Percentiles rank a stretch among this genome's conserved stretches.
phyloP scores from a whole-genome alignment of 2,888 invertebrate genomes.

The Autographa pulchrina region DNA sequence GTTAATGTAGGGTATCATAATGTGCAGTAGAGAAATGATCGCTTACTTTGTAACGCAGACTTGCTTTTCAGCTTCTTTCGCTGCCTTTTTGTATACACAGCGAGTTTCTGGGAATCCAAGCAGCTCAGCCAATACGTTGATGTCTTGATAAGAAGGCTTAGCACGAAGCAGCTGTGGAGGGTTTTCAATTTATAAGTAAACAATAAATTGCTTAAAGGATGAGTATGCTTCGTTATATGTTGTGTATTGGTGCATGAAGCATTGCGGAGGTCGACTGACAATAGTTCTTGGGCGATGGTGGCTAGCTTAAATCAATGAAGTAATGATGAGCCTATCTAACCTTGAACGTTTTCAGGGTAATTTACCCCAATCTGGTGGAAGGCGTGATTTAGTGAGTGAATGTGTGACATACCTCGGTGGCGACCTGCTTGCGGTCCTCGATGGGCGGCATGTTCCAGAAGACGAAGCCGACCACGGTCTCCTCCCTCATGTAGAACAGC shows the following conservation, averaged over 20 bases:
- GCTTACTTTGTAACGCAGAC: constrained; percentile 72
- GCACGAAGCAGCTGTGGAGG: constrained; percentile 77
- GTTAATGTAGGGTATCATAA: not conserved
- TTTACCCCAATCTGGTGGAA: too few species aligned
- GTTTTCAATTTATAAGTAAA: not conserved
- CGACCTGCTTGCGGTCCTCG: constrained; percentile 76
- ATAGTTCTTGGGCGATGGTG: too few species aligned
- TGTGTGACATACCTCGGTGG: constrained; percentile 72
- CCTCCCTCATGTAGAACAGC: constrained; percentile 81
- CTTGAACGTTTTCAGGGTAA: too few species aligned
- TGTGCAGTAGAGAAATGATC: not conserved
- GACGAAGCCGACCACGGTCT: constrained; percentile 79
- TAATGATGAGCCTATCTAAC: too few species aligned
- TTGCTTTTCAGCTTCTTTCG: constrained; percentile 30
- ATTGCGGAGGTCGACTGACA: too few species aligned
- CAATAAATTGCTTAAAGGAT: too few species aligned
- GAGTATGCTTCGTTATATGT: too few species aligned
- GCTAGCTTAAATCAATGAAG: too few species aligned
- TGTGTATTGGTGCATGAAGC: too few species aligned
- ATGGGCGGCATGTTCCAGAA: constrained; percentile 84
- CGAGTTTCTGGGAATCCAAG: constrained; percentile 76
- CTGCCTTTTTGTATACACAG: constrained; percentile 67
- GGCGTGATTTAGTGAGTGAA: not conserved
- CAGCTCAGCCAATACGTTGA: constrained; percentile 76
- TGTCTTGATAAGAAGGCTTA: constrained; percentile 76